Base-by-base conservation (phyloP, 2,888 invertebrate species). In the Cantharis rustica region DNA sequence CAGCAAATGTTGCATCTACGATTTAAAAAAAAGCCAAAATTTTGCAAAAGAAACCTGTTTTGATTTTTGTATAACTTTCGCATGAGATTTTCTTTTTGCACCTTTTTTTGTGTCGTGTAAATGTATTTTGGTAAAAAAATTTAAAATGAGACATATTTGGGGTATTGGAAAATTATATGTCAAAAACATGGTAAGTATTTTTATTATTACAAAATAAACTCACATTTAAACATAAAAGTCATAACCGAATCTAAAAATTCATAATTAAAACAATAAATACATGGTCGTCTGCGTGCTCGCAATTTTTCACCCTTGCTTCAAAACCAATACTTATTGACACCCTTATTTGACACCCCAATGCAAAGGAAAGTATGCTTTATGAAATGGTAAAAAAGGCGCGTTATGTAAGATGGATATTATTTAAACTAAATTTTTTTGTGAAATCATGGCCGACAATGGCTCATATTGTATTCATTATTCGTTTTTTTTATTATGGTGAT, bases 141-240 rank as follows among this genome's bases (percentile, higher is more conserved):
- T 61, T 16, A 27, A 27, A 71, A 80, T 82, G 85, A 85, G 85
- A 85, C 85, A 82, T 81, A 74, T 61, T 47, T 86, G 86, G 87
- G 87, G 87, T 87, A 87, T 87, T 87, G 86, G 86, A 85, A 81
- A 80, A 79, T 78, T 79, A 81, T 71, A 81, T 81, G 81, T 82
- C 79, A 76, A 79, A 82, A 80, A 82, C 78, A 81, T 83, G 87
- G 87, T 87, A 84, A 87, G 87, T 87, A 87, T 84, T 82, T 84
- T 83, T 82, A 16, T 68, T 62, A 75, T 79, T 72, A 74, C 72
- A 79, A 73, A 66, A 75, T 71, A 74, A 71, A 69, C 16, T 62
- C 15, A 31, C 31, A 31, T 31, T 31, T 31, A 31, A 31, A 31
- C 31, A 31, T 63, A 63, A 16, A 63, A 10, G 16, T 16, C 64